phyloP scores from a whole-genome alignment of 2,797 vertebrate genomes.

The Miichthys miiuy region DNA sequence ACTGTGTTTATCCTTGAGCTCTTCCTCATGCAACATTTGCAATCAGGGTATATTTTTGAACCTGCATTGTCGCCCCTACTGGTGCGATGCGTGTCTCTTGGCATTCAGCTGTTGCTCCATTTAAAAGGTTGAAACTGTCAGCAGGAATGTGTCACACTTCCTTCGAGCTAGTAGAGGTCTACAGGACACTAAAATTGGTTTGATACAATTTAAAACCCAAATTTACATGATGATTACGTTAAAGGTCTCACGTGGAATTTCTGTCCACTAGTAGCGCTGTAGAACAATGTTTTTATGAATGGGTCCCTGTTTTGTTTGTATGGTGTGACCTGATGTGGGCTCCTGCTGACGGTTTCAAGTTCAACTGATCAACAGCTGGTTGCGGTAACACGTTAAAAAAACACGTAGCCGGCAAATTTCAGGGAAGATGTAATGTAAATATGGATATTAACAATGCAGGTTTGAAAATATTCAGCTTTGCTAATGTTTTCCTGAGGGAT shows the following conservation, averaged over 20 bases:
- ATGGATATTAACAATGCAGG: neutral
- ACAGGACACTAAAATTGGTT: neutral
- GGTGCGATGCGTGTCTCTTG: neutral
- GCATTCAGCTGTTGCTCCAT: neutral
- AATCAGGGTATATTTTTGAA: neutral
- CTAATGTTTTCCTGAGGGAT: neutral
- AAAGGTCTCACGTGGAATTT: neutral
- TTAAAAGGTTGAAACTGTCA: neutral
- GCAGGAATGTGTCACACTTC: neutral
- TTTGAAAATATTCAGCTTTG: constrained; percentile 3
- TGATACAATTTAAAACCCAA: neutral
- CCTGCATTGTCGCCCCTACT: neutral
- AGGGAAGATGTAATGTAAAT: neutral
- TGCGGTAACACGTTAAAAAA: neutral
- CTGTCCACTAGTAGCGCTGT: neutral
- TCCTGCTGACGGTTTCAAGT: neutral
- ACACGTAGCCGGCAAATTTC: neutral
- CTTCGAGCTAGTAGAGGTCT: too few relatives aligned
- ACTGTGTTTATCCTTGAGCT: neutral
- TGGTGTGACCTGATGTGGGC: too few relatives aligned
- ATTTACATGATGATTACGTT: neutral
- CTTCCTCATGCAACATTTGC: neutral
- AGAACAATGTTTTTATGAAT: neutral
- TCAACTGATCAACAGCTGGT: neutral
- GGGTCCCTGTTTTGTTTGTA: neutral